Conservation (phyloP, 92 coral and sea anemone species). For the Phenganax stokvisi region DNA sequence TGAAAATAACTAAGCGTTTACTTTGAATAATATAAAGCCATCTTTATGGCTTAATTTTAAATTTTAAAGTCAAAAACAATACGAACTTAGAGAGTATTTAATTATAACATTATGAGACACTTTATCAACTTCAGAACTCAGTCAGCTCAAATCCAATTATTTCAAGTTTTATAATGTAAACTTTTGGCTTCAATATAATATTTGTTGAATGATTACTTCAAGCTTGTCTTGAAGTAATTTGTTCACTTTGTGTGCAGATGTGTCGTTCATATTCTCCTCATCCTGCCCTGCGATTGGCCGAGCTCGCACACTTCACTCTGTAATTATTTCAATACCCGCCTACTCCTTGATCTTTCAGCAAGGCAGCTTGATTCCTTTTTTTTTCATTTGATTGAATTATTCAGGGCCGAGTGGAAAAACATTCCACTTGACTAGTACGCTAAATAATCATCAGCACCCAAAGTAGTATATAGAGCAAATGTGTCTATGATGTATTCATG, state of each 20-base stretch:
- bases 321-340: background rate
- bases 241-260: constrained; percentile 33
- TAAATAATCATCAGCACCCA: background rate
- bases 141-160: no score
- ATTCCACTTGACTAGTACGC: background rate
- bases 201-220: background rate
- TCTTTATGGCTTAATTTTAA: no score
- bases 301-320: background rate
- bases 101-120: no score
- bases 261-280: background rate
- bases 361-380: background rate
- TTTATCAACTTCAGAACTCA: no score
- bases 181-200: no score
- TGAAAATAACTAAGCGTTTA: no score
- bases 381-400: background rate
- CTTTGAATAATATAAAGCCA: no score
- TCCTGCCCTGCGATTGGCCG: background rate
- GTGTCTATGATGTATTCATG: no score
- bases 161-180: no score
- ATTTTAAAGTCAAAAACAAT: no score
- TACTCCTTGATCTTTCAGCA: background rate
- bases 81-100: no score
- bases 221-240: constrained; percentile 3
- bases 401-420: background rate
- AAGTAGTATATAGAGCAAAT: background rate